Evolutionary conservation across 2,113 vertebrate species (phyloP).

Genomic region (Orcinus orca): DNA sequence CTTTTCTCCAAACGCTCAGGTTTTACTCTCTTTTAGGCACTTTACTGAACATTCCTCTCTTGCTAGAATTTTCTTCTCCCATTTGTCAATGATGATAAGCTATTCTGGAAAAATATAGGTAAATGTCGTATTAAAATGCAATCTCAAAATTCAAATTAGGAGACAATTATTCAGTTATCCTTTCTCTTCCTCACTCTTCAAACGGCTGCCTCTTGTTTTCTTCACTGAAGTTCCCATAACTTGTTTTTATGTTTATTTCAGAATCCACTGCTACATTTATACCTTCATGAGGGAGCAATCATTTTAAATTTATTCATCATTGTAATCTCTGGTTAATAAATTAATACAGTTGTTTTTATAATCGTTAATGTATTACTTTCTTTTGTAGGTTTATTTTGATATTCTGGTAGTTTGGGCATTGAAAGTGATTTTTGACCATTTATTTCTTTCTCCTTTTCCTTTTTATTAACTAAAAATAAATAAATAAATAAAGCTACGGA

Average conservation of each 20-base stretch:
- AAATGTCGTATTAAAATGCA: background rate
- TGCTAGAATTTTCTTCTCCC: background rate
- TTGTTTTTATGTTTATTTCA: background rate
- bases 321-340: background rate
- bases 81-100: background rate
- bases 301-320: background rate
- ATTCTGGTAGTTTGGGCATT: background rate
- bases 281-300: background rate
- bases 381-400: background rate
- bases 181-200: background rate
- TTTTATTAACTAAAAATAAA: background rate
- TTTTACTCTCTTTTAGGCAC: background rate
- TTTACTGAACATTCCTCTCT: background rate
- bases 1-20: background rate
- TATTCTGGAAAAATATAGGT: background rate
- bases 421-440: background rate
- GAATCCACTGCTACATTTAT: background rate
- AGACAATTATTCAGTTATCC: background rate
- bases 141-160: background rate
- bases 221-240: background rate
- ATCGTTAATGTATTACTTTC: background rate
- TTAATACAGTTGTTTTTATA: background rate
- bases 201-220: background rate
- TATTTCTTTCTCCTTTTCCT: background rate
- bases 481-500: background rate